Evolutionary conservation across 2,888 invertebrate genomes (phyloP).

Genomic region (Archaeoteleia sp.): DNA sequence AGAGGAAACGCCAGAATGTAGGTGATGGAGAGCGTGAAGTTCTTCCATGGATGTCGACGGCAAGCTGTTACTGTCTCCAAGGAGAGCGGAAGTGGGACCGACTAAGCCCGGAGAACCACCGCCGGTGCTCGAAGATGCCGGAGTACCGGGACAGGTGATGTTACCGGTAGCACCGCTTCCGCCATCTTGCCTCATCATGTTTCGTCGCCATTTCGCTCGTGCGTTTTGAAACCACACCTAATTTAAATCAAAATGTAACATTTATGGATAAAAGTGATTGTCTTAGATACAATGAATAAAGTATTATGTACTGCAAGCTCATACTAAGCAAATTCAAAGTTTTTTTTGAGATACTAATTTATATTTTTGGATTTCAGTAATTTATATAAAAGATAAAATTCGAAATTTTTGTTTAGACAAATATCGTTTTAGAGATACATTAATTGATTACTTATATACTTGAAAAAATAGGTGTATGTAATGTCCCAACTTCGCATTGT

Average conservation of each 20-base stretch:
- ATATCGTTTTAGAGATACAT: too few species aligned
- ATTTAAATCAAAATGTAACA: conserved; percentile 8
- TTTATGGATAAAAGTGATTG: too few species aligned
- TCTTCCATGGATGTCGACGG: conserved; percentile 77
- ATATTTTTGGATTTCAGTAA: too few species aligned
- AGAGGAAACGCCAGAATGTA: conserved; percentile 75
- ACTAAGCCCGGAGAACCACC: conserved; percentile 69
- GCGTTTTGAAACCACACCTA: conserved; percentile 99
- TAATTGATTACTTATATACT: too few species aligned
- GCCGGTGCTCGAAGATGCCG: conserved; percentile 70
- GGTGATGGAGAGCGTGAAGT: conserved; percentile 76
- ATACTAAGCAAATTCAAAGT: too few species aligned
- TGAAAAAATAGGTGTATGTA: too few species aligned
- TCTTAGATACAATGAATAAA: too few species aligned
- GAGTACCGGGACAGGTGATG: conserved; percentile 69
- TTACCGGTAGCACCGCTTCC: conserved; percentile 69
- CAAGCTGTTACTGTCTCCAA: conserved; percentile 76
- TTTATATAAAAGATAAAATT: too few species aligned
- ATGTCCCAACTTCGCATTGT: too few species aligned
- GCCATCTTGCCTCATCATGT: conserved; percentile 90
- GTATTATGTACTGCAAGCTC: too few species aligned
- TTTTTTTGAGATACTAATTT: too few species aligned
- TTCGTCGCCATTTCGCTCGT: conserved; percentile 97
- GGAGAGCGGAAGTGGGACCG: conserved; percentile 72
- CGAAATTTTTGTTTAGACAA: too few species aligned